Percentiles rank a stretch among this genome's conserved stretches.
These are phyloP conservation scores for Agelastica alni DNA, from an alignment of 2,888 invertebrate genomes.

Conservation along the genomic window DNA sequence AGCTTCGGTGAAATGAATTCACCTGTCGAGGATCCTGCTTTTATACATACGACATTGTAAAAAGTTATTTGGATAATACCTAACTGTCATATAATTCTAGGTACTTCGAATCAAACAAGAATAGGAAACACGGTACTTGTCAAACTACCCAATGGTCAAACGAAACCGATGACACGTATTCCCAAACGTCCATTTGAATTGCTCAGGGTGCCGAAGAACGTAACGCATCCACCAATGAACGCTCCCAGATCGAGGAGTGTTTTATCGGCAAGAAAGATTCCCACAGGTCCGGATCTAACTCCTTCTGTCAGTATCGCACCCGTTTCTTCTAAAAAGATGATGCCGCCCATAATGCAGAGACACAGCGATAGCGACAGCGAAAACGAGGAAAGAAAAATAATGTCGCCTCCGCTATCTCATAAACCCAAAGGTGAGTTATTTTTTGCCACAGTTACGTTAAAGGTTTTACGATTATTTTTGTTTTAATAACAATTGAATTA, in stretches of 20 bases:
- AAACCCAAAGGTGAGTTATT: slow-evolving; percentile 41
- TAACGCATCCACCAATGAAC: slow-evolving; percentile 34
- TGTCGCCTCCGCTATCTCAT: slow-evolving; percentile 31
- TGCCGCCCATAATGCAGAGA: slow-evolving; percentile 36
- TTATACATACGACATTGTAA: too few species aligned
- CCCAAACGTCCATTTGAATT: slow-evolving; percentile 54
- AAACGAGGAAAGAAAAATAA: slow-evolving; percentile 42
- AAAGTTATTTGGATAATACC: too few species aligned
- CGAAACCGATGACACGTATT: slow-evolving; percentile 55
- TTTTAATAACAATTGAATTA: neutral
- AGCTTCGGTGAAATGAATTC: too few species aligned
- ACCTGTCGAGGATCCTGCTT: too few species aligned
- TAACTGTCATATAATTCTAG: too few species aligned
- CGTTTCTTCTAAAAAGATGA: slow-evolving; percentile 48
- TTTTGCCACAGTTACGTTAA: slow-evolving; percentile 1
- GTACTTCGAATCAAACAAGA: slow-evolving; percentile 50
- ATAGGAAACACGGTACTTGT: slow-evolving; percentile 56
- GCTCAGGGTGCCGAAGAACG: slow-evolving; percentile 47
- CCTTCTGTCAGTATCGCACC: slow-evolving; percentile 60
- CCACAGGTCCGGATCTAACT: slow-evolving; percentile 51
- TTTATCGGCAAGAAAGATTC: slow-evolving; percentile 32
- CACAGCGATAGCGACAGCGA: slow-evolving; percentile 52
- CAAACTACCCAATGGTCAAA: slow-evolving; percentile 57
- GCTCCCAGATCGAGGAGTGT: slow-evolving; percentile 36
- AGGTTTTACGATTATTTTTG: slow-evolving; percentile 2